A percentile compares a stretch with the other conserved stretches of the same genome.
These are phyloP conservation scores for Metopolophium dirhodum DNA, from an alignment of 1,140 invertebrate species.

Conservation along the genomic window DNA sequence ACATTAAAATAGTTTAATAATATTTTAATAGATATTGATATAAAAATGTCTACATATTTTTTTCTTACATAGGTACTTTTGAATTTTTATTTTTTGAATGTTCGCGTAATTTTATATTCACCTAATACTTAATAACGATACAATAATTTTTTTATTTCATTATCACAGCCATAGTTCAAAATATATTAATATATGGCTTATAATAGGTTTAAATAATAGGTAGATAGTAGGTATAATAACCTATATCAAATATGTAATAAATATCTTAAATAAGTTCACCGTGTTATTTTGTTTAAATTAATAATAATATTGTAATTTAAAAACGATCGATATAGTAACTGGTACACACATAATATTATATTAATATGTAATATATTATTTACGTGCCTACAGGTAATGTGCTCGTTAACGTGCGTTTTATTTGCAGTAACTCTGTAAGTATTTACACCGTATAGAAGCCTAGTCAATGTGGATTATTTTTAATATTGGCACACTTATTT, in stretches of 20 bases:
- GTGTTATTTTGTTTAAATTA: not conserved
- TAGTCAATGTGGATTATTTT: not conserved
- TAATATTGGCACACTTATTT: slow-evolving; percentile 9
- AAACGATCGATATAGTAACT: not conserved
- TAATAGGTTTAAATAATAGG: no score
- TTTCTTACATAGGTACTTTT: not conserved
- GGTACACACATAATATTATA: not conserved
- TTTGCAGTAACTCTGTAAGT: not conserved
- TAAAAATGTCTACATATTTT: not conserved
- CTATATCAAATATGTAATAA: no score
- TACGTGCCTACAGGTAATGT: not conserved
- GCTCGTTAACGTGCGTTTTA: not conserved
- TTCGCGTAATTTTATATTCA: not conserved
- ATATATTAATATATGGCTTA: no score
- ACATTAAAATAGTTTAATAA: not conserved
- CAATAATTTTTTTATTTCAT: not conserved
- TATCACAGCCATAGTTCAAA: not conserved
- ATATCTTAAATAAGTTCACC: not conserved
- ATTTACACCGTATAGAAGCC: not conserved
- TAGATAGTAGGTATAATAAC: no score
- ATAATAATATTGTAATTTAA: not conserved
- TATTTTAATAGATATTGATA: not conserved
- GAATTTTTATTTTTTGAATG: not conserved
- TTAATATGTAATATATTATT: not conserved
- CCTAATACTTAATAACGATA: no score